Evolutionary conservation across 2,888 invertebrate genomes (phyloP), one percentile per base, ranked within the genome.

Genomic region (Dermolepida albohirtum): DNA sequence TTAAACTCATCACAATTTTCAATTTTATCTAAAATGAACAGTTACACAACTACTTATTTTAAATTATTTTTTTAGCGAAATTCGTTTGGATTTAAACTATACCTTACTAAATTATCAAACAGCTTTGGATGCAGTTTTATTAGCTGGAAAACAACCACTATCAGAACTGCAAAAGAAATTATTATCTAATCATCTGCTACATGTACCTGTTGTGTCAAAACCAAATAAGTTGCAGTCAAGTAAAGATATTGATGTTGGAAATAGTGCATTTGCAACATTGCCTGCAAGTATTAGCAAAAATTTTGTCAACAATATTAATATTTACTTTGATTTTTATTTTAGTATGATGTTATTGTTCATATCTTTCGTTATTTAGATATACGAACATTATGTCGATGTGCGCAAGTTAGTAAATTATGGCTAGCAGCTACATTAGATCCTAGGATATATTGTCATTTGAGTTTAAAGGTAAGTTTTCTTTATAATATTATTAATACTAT

Each of bases 71-170:
- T 84, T 71, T 79, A 94, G 94, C 78, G 86, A 91, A 68, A 83
- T 96, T 72, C 88, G 95, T 74, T 84, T 97, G 72, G 97, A 97
- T 82, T 93, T 97, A 77, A 93, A 95, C 82, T 95, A 95, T 79
- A 89, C 88, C 68, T 84, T 89, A 64, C 85, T 95, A 62, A 89
- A 92, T 47, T 96, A 96, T 81, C 96, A 96, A 80, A 93, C 94
- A 11, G 93, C 95, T 78, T 83, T 97, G 62, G 96, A 97, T 85
- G 95, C 94, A 12, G 90, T 97, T 1, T 83, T 92, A 71, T 84
- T 96, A 40, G 89, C 89, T 73, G 96, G 96, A 0, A 79, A 76
- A 67, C 74, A 76, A 71, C 78, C 81, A 14, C 73, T 71, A 29
- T 71, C 75, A 7, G 44, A 68, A n/a, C 71, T 82, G 41, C 78